Evolutionary conservation across 2,888 invertebrate species (phyloP).

Genomic region (Drosophila kanekoi): DNA sequence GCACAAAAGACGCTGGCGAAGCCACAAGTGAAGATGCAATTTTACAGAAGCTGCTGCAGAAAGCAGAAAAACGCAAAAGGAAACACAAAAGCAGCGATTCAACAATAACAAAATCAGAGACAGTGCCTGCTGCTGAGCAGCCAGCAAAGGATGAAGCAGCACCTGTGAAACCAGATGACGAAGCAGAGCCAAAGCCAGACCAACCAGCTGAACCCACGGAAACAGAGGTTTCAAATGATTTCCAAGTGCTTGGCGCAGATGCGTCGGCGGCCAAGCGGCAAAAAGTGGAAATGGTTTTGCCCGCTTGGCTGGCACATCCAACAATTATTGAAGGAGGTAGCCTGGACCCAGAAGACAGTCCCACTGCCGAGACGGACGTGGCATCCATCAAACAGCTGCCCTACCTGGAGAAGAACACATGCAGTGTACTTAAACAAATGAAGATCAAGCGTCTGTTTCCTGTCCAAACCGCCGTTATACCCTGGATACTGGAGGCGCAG

Average conservation of each 20-base stretch:
- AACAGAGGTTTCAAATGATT: constrained; percentile 50
- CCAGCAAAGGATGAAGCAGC: constrained; percentile 2
- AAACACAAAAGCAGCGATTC: constrained; percentile 73
- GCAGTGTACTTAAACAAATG: constrained; percentile 88
- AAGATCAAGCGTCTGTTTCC: constrained; percentile 93
- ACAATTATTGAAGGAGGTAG: constrained; percentile 88
- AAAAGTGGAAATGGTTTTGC: constrained; percentile 91
- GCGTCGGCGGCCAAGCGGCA: constrained; percentile 86
- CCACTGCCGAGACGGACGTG: constrained; percentile 87
- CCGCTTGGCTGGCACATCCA: constrained; percentile 94
- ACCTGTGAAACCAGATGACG: constrained; percentile 5
- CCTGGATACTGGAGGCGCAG: constrained; percentile 90
- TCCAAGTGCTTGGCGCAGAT: constrained; percentile 88
- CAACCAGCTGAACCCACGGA: constrained; percentile 12
- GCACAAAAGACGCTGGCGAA: constrained; percentile 11
- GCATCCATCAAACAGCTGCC: constrained; percentile 44
- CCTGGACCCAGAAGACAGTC: constrained; percentile 85
- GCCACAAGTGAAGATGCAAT: constrained; percentile 86
- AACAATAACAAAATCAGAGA: not conserved
- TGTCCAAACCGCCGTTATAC: constrained; percentile 92
- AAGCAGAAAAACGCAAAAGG: constrained; percentile 86
- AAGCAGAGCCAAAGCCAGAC: constrained; percentile 3
- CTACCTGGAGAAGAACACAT: constrained; percentile 88
- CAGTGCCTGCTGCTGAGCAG: not conserved
- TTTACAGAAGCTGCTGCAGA: constrained; percentile 87